Base-by-base conservation (phyloP, 1,140 invertebrate species). In the Polyergus mexicanus region DNA sequence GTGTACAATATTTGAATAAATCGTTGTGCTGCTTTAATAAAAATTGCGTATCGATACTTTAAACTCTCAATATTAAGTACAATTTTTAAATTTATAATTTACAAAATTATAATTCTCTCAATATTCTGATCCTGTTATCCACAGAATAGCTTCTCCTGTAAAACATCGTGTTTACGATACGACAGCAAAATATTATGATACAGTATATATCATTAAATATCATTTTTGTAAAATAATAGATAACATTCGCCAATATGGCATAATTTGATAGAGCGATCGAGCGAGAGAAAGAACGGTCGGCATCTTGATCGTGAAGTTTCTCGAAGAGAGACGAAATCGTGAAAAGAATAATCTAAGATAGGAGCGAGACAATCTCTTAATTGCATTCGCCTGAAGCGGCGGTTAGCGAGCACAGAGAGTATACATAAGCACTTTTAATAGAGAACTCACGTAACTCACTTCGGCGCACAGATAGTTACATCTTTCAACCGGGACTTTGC, bases 341-440 rank as follows among this genome's bases (percentile, higher is more conserved):
- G 35, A 16, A 35, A 32, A 28, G 19, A 83, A 41, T 28, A 66
- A 69, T 58, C 38, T 62, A 83, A 83, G 78, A 83, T 74, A 74
- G 68, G 62, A 54, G 51, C 77, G 54, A 11, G 47, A n/a, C 68
- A n/a, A 38, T 60, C 78, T 72, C 66, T 89, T 89, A 89, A 89
- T 88, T 88, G 88, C 56, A 41, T 60, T 60, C 62, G 25, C 28
- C 38, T 51, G 38, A n/a, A 19, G 51, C 75, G 13, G 75, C 41
- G 68, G 44, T n/a, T 66, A 76, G 74, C 74, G 56, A 75, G 19
- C 62, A 51, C 47, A 83, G 32, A 54, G 58, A 72, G 75, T 80
- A 19, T 51, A 6, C 16, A 19, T 19, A 81, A 85, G 74, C 76
- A 75, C 87, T 74, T 78, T 89, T 89, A 86, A 88, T 86, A 81